Percentiles rank a stretch among this genome's conserved stretches.
phyloP scores from a whole-genome alignment of 2,888 invertebrate genomes.

The Chaetogeoica ovagalla region DNA sequence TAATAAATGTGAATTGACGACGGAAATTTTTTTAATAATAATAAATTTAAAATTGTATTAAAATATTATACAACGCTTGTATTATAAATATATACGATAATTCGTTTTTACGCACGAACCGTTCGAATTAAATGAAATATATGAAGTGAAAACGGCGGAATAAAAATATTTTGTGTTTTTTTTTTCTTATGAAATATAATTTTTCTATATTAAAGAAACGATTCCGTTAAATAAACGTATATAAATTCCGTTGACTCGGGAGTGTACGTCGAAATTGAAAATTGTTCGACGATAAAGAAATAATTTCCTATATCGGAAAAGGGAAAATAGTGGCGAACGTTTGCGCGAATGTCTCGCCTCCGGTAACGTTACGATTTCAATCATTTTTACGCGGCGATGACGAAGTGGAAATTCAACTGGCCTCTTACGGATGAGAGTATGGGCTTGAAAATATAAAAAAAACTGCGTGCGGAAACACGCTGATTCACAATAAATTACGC shows the following conservation, averaged over 20 bases:
- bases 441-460: background rate
- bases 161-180: too few relatives aligned
- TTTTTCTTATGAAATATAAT: too few relatives aligned
- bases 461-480: background rate
- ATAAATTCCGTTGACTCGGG: background rate
- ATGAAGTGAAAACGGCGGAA: too few relatives aligned
- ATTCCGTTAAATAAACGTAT: background rate
- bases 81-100: too few relatives aligned
- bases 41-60: too few relatives aligned
- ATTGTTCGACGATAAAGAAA: background rate
- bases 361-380: background rate
- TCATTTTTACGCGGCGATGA: background rate
- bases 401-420: background rate
- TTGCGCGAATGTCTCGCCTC: background rate
- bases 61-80: too few relatives aligned
- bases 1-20: too few relatives aligned
- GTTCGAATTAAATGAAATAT: too few relatives aligned
- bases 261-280: conserved; percentile 1
- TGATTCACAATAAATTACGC: background rate
- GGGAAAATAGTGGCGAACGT: background rate
- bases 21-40: too few relatives aligned
- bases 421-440: too few relatives aligned
- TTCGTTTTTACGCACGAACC: too few relatives aligned
- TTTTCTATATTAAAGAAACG: background rate
- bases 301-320: background rate